Percentiles rank a stretch among this genome's conserved stretches.
These are phyloP conservation scores for Phragmatobia fuliginosa DNA, from an alignment of 2,888 invertebrate species.

Conservation along the genomic window DNA sequence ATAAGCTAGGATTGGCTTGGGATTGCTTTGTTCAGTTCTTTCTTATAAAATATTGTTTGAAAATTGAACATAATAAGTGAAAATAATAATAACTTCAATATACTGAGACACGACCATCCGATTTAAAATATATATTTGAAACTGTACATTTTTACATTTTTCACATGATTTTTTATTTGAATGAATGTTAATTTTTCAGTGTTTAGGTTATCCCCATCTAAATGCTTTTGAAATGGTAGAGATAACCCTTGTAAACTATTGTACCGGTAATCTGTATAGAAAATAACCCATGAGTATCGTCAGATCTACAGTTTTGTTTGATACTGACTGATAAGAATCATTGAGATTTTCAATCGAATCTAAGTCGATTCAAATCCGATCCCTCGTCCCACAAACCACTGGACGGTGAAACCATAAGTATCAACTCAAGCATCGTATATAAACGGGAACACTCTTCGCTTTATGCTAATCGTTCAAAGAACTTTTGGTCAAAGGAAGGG, in stretches of 20 bases:
- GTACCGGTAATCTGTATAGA: not conserved
- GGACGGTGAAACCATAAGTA: not conserved
- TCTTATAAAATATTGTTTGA: not conserved
- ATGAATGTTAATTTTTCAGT: no score
- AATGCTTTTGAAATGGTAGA: no score
- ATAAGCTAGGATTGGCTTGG: not conserved
- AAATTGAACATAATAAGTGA: not conserved
- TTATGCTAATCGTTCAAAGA: not conserved
- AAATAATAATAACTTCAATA: no score
- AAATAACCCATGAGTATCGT: not conserved
- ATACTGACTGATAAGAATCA: not conserved
- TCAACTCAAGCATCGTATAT: not conserved
- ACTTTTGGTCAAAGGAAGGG: not conserved
- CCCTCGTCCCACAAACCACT: not conserved
- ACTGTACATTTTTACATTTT: no score
- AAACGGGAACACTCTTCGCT: not conserved
- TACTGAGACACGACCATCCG: no score
- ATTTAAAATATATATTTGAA: no score
- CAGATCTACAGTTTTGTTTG: not conserved
- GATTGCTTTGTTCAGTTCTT: not conserved
- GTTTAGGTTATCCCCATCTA: no score
- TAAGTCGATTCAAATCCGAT: not conserved
- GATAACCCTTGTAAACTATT: no score
- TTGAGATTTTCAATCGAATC: not conserved
- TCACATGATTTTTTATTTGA: not conserved